phyloP scores from a whole-genome alignment of 2,113 vertebrate genomes.

The Microcebus murinus region DNA sequence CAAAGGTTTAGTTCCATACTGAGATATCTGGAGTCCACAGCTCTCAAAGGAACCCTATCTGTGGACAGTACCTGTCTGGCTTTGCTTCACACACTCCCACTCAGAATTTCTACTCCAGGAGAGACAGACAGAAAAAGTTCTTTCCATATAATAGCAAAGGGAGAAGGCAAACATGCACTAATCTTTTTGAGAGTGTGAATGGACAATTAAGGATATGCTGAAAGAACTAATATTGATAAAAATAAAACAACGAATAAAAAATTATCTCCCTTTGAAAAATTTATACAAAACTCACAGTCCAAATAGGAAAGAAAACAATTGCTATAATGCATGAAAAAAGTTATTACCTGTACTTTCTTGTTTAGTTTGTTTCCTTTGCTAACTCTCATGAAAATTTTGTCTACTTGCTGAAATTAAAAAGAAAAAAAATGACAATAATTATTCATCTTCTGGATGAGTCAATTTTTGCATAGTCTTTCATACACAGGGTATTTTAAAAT shows the following conservation, averaged over 20 bases:
- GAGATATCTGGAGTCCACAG: not conserved
- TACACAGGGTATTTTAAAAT: not conserved
- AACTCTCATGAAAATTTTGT: not conserved
- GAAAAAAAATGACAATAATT: not conserved
- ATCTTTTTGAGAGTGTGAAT: not conserved
- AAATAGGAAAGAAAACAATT: not conserved
- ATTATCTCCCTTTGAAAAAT: not conserved
- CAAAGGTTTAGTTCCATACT: not conserved
- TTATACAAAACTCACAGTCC: not conserved
- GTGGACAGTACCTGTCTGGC: not conserved
- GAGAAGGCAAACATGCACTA: not conserved
- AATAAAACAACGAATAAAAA: not conserved
- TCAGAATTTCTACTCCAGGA: not conserved
- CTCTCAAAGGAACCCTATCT: not conserved
- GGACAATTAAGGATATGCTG: not conserved
- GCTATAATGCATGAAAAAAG: not conserved
- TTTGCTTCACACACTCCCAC: not conserved
- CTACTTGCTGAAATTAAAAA: not conserved
- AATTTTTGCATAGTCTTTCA: not conserved
- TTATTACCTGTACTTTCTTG: not conserved
- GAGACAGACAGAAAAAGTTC: not conserved
- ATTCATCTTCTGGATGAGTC: not conserved
- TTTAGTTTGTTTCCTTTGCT: conserved; percentile 15
- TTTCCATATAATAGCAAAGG: not conserved
- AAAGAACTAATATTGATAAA: not conserved